These are phyloP conservation scores for Lepeophtheirus salmonis DNA, from an alignment of 1,140 invertebrate genomes.

Conservation along the genomic window DNA sequence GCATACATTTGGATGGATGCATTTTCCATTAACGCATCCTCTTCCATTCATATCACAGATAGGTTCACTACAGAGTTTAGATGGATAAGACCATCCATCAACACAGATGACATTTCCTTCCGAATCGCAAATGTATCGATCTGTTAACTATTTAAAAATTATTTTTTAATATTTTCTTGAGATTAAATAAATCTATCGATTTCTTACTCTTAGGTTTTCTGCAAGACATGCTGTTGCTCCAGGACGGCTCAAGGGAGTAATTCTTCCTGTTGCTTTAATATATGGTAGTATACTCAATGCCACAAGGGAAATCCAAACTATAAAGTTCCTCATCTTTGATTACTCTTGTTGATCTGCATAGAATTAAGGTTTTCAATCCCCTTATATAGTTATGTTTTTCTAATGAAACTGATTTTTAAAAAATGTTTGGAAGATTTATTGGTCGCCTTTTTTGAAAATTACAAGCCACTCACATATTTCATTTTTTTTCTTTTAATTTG, in stretches of 20 bases:
- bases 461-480: background rate
- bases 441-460: background rate
- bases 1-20: constrained; percentile 10
- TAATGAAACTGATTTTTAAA: background rate
- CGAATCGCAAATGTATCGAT: constrained; percentile 6
- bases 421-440: background rate
- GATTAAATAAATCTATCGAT: no score
- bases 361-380: background rate
- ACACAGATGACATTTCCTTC: constrained; percentile 9
- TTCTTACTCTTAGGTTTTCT: background rate
- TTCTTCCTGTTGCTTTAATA: background rate
- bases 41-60: constrained; percentile 6
- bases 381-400: background rate
- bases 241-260: background rate
- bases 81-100: constrained; percentile 1
- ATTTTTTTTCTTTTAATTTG: background rate
- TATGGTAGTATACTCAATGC: background rate
- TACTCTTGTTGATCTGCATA: background rate
- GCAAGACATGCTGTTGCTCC: background rate
- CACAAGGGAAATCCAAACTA: background rate
- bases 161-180: background rate
- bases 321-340: background rate
- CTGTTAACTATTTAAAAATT: background rate
- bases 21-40: constrained; percentile 3
- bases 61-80: background rate